phyloP scores from a whole-genome alignment of 1,140 invertebrate genomes.

The Panagrolaimus sp. region DNA sequence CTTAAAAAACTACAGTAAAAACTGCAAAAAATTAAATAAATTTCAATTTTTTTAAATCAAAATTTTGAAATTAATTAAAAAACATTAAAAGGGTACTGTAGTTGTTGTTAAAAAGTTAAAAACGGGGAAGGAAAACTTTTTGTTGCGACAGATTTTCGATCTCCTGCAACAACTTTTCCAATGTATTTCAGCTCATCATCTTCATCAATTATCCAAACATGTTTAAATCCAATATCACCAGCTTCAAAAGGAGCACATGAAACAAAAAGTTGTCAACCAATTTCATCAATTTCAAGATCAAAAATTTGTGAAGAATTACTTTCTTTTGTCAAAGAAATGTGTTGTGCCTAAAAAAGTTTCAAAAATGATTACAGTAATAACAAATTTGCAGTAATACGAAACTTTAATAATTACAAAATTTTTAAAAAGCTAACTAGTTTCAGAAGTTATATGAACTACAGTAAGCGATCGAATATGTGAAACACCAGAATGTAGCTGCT shows the following conservation, averaged over 20 bases:
- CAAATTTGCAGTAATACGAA: slow-evolving; percentile 18
- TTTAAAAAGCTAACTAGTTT: slow-evolving; percentile 21
- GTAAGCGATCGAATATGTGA: slow-evolving; percentile 27
- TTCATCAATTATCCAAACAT: slow-evolving; percentile 21
- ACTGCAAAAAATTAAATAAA: too few species aligned
- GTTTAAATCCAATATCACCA: slow-evolving; percentile 16
- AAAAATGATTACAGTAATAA: too few species aligned
- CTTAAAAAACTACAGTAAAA: neutral
- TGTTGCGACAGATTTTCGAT: slow-evolving; percentile 8
- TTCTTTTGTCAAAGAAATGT: too few species aligned
- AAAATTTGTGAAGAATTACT: slow-evolving; percentile 25
- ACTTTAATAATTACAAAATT: neutral
- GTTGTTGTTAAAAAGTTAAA: too few species aligned
- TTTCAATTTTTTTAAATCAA: too few species aligned
- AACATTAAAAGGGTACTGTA: too few species aligned
- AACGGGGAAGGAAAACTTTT: slow-evolving; percentile 18
- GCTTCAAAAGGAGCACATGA: slow-evolving; percentile 21
- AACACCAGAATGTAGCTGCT: neutral
- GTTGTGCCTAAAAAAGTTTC: too few species aligned
- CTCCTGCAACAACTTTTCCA: slow-evolving; percentile 22
- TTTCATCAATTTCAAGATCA: slow-evolving; percentile 20
- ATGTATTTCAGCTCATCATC: slow-evolving; percentile 20
- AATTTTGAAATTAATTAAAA: too few species aligned
- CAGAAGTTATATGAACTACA: slow-evolving; percentile 8
- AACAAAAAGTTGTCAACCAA: slow-evolving; percentile 25